Evolutionary conservation across 2,797 vertebrate species (phyloP).

Genomic region (Spinibarbus caldwelli): DNA sequence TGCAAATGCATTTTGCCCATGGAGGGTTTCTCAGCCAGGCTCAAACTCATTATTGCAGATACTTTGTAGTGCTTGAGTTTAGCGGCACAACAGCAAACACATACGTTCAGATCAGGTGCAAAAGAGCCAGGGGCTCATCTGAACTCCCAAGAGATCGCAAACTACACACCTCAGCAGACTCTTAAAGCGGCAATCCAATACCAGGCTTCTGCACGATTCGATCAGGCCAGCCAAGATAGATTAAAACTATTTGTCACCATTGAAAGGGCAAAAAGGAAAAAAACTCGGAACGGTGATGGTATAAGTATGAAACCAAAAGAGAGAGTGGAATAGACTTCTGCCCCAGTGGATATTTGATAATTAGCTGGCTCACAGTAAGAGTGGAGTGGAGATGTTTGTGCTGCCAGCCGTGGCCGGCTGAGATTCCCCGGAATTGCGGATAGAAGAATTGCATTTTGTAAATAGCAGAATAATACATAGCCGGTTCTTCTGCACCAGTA

Average conservation of each 20-base stretch:
- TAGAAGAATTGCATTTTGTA: constrained; percentile 24
- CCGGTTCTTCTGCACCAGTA: not conserved
- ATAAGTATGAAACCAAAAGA: constrained; percentile 51
- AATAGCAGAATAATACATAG: constrained; percentile 27
- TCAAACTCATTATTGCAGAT: constrained; percentile 7
- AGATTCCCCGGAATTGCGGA: constrained; percentile 13
- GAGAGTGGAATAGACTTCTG: constrained; percentile 56
- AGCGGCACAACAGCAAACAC: constrained; percentile 22
- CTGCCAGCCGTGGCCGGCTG: not conserved
- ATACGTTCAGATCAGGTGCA: constrained; percentile 8
- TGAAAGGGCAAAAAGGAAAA: constrained; percentile 17
- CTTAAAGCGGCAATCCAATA: constrained; percentile 51
- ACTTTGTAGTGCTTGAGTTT: constrained; percentile 11
- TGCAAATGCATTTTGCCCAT: constrained; percentile 16
- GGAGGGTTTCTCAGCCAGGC: not conserved
- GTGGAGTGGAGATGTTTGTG: constrained; percentile 1
- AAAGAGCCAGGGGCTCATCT: constrained; percentile 29
- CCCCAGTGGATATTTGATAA: constrained; percentile 55
- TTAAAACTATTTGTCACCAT: constrained; percentile 66
- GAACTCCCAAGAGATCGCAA: constrained; percentile 11
- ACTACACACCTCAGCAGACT: constrained; percentile 24
- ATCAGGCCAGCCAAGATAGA: constrained; percentile 49
- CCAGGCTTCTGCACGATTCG: constrained; percentile 39
- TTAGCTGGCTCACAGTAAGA: constrained; percentile 46
- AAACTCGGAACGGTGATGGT: constrained; percentile 1